Percentiles rank a stretch among this genome's conserved stretches.
Evolutionary conservation across 1,140 invertebrate genomes (phyloP).

Genomic region (Drosophila pandora): DNA sequence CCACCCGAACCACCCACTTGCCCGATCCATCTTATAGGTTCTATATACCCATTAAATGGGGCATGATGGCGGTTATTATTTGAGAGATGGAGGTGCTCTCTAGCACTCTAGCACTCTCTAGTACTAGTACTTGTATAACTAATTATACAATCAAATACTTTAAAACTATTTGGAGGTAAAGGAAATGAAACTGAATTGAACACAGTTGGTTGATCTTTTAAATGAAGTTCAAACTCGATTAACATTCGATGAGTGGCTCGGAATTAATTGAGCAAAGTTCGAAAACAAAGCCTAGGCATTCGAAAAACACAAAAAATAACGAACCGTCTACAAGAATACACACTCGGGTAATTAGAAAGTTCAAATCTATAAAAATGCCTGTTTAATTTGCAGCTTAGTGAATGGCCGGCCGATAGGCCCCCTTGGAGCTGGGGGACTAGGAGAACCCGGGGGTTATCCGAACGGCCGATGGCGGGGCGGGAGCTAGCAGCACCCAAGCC

Average conservation of each 20-base stretch:
- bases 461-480: not conserved
- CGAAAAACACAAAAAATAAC: conserved; percentile 7
- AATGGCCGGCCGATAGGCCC: conserved; percentile 22
- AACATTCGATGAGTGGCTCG: conserved; percentile 16
- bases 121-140: no score
- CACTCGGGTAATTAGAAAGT: conserved; percentile 41
- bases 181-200: not conserved
- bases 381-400: conserved; percentile 41
- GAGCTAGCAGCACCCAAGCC: conserved; percentile 31
- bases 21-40: not conserved
- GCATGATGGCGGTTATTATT: conserved; percentile 5
- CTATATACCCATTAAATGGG: not conserved
- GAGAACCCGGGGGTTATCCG: conserved; percentile 1
- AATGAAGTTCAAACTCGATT: conserved; percentile 8
- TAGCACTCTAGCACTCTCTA: no score
- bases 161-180: not conserved
- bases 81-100: not conserved
- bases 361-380: conserved; percentile 45
- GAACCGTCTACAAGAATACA: conserved; percentile 16
- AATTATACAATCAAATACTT: not conserved
- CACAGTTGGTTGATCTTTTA: not conserved
- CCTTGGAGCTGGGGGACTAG: not conserved
- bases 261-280: conserved; percentile 44
- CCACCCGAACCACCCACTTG: not conserved
- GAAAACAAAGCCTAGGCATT: conserved; percentile 6